Percentiles rank a stretch among this genome's conserved stretches.
phyloP scores from a whole-genome alignment of 2,113 vertebrate genomes.

The Lepus timidus region DNA sequence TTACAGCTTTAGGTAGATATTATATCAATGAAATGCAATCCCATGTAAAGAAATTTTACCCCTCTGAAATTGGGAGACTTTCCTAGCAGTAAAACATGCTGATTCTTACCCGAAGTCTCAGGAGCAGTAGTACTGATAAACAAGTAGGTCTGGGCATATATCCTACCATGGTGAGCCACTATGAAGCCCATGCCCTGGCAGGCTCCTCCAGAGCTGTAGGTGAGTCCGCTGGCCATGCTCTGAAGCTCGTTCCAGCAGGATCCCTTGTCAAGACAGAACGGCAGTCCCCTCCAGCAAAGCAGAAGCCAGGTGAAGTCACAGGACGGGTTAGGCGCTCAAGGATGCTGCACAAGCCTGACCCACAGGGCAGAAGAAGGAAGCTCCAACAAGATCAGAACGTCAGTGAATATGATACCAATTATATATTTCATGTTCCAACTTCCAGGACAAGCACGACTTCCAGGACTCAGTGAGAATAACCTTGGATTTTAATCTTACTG shows the following conservation, averaged over 20 bases:
- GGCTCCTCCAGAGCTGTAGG: background rate
- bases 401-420: background rate
- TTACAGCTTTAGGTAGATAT: background rate
- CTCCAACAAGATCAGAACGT: background rate
- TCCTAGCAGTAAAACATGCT: background rate
- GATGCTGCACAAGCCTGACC: background rate
- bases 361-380: background rate
- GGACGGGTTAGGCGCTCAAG: background rate
- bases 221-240: background rate
- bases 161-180: background rate
- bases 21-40: background rate
- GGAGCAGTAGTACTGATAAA: background rate
- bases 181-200: background rate
- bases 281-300: background rate
- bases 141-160: background rate
- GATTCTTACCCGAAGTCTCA: background rate
- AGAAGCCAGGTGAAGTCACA: background rate
- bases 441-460: constrained; percentile 95
- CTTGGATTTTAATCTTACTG: constrained; percentile 92
- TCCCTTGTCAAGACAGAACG: background rate
- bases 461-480: constrained; percentile 94
- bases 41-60: background rate
- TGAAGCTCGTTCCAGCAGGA: background rate
- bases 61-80: background rate
- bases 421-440: constrained; percentile 62